Evolutionary conservation across 2,797 vertebrate genomes (phyloP).

Genomic region (Sphaeramia orbicularis): DNA sequence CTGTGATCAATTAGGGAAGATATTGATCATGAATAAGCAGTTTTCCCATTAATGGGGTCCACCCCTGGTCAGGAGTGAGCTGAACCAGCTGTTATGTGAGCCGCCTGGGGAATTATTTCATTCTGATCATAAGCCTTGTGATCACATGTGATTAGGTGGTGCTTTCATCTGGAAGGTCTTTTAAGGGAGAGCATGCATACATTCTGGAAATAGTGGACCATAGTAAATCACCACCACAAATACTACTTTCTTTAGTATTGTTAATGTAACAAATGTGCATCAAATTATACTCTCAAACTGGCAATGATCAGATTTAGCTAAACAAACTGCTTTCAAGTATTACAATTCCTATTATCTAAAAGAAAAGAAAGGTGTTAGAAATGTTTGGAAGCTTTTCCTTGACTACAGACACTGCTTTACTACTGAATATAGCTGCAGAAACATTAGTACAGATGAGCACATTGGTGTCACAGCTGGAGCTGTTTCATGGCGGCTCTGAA

Average conservation of each 20-base stretch:
- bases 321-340: too few relatives aligned
- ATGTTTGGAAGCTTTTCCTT: too few relatives aligned
- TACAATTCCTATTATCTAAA: too few relatives aligned
- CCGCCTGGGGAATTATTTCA: conserved; percentile 37
- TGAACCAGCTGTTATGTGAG: conserved; percentile 49
- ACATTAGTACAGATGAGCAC: too few relatives aligned
- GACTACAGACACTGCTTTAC: too few relatives aligned
- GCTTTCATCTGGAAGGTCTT: conserved; percentile 36
- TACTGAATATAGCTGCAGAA: too few relatives aligned
- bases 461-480: too few relatives aligned
- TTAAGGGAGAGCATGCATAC: conserved; percentile 1
- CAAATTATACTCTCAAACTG: too few relatives aligned
- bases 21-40: conserved; percentile 64
- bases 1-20: conserved; percentile 61
- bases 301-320: too few relatives aligned
- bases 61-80: conserved; percentile 45
- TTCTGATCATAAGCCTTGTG: conserved; percentile 52
- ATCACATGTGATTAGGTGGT: conserved; percentile 34
- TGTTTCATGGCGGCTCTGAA: too few relatives aligned
- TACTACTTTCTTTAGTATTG: background rate
- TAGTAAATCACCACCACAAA: background rate
- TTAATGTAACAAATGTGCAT: too few relatives aligned
- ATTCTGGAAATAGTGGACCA: conserved; percentile 2
- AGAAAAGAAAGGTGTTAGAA: too few relatives aligned
- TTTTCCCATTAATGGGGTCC: conserved; percentile 38